A percentile compares a stretch with the other conserved stretches of the same genome.
Conservation (phyloP, 2,797 vertebrate genomes). For the Austrolebias charrua region DNA sequence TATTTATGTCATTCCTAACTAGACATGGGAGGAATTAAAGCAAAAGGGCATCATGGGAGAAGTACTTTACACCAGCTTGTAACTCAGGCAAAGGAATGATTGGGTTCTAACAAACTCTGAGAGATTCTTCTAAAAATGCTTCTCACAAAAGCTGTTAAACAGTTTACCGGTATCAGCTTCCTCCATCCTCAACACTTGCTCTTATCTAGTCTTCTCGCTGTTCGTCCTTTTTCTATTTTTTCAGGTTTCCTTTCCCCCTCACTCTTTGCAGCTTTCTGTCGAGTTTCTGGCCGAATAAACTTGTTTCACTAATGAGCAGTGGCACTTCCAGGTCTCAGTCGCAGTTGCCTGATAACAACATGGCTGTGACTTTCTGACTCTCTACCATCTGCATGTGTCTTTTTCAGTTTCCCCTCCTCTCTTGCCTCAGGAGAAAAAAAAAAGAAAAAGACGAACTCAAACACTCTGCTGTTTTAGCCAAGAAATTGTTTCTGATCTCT, state of each 20-base stretch:
- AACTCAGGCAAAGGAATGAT: constrained; percentile 26
- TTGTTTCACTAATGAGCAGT: constrained; percentile 67
- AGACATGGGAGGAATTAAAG: neutral
- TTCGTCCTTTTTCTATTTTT: constrained; percentile 27
- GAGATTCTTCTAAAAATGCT: constrained; percentile 28
- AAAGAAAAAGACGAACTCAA: constrained; percentile 22
- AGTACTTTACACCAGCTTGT: constrained; percentile 18
- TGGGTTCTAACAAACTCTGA: constrained; percentile 30
- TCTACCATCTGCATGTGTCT: constrained; percentile 48
- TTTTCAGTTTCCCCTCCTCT: constrained; percentile 29
- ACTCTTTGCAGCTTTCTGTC: constrained; percentile 28
- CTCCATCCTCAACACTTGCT: constrained; percentile 24
- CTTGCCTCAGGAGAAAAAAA: constrained; percentile 22
- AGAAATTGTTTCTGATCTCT: constrained; percentile 51
- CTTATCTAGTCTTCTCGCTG: constrained; percentile 37
- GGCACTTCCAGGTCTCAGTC: constrained; percentile 71
- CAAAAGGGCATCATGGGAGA: constrained; percentile 16
- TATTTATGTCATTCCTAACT: constrained; percentile 4
- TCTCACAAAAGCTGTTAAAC: constrained; percentile 34
- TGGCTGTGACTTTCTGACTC: constrained; percentile 54
- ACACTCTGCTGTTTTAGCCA: constrained; percentile 10
- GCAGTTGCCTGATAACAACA: constrained; percentile 58
- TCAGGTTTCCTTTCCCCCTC: constrained; percentile 5
- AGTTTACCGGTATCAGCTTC: constrained; percentile 31
- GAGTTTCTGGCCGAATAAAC: constrained; percentile 66